Conservation (phyloP, 2,797 vertebrate species). For the Leuciscus waleckii region DNA sequence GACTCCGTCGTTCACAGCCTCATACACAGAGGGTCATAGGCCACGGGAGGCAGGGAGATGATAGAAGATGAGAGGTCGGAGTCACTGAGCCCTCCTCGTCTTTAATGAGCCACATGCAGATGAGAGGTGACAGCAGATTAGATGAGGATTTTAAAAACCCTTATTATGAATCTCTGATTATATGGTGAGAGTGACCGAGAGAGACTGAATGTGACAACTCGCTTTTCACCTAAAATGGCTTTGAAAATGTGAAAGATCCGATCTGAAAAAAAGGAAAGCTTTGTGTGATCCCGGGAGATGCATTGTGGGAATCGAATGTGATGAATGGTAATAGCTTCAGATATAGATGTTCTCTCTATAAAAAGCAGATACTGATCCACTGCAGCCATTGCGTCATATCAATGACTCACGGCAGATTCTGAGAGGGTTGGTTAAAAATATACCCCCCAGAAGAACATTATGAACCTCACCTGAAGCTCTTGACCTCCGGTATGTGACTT, state of each 20-base stretch:
- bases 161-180: constrained; percentile 7
- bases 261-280: constrained; percentile 23
- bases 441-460: constrained; percentile 5
- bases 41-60: constrained; percentile 23
- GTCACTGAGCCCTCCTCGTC: constrained; percentile 31
- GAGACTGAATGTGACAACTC: neutral
- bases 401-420: constrained; percentile 16
- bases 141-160: constrained; percentile 31
- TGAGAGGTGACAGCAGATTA: constrained; percentile 36
- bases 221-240: neutral
- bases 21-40: constrained; percentile 15
- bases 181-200: neutral
- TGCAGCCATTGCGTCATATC: constrained; percentile 17
- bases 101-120: constrained; percentile 42
- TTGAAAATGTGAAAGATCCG: neutral
- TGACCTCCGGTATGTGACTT: neutral
- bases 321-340: constrained; percentile 22
- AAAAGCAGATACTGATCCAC: constrained; percentile 32
- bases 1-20: constrained; percentile 38
- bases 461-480: neutral
- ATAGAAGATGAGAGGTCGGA: constrained; percentile 30
- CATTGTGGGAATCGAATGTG: constrained; percentile 22
- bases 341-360: constrained; percentile 33
- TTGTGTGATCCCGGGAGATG: neutral
- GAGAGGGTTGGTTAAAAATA: constrained; percentile 1